Evolutionary conservation across 1,140 invertebrate species (phyloP), one percentile per base, ranked within the genome.

Genomic region (Phenacoccus solenopsis): DNA sequence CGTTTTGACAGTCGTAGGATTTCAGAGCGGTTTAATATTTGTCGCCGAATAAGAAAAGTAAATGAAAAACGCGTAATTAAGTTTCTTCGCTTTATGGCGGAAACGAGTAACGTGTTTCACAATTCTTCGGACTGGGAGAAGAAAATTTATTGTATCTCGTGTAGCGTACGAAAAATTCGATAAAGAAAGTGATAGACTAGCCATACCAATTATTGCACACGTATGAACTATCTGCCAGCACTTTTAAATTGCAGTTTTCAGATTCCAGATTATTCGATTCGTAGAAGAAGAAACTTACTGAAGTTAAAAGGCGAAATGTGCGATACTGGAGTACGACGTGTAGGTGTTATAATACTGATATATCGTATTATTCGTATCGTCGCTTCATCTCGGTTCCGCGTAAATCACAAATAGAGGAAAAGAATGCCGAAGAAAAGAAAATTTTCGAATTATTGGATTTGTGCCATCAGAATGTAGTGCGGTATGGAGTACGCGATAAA

Each of bases 331-430:
- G 16, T n/a, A n/a, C 30, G 30, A 32, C 30, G 20, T 16, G 38
- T 49, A 49, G 38, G 38, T 49, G 38, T 49, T 49, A 49, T n/a
- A 49, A 49, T n/a, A n/a, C n/a, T n/a, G n/a, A n/a, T n/a, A n/a
- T n/a, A n/a, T n/a, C n/a, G n/a, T n/a, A n/a, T n/a, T n/a, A n/a
- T n/a, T n/a, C n/a, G 38, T 49, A 49, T n/a, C 20, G 3, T 16
- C 38, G 30, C 30, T 32, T n/a, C 20, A 3, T 16, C 38, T 5
- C 30, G 5, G 30, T 32, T 13, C 20, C 38, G 16, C 38, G 13
- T 49, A 2, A 32, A 32, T 32, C 16, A 49, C 16, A 49, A 49
- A 49, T n/a, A n/a, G n/a, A n/a, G n/a, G n/a, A n/a, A n/a, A n/a
- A n/a, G n/a, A n/a, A n/a, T n/a, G n/a, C n/a, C n/a, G n/a, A n/a